Evolutionary conservation across 2,113 vertebrate species (phyloP), one percentile per base, ranked within the genome.

Genomic region (Baryphthengus martii): DNA sequence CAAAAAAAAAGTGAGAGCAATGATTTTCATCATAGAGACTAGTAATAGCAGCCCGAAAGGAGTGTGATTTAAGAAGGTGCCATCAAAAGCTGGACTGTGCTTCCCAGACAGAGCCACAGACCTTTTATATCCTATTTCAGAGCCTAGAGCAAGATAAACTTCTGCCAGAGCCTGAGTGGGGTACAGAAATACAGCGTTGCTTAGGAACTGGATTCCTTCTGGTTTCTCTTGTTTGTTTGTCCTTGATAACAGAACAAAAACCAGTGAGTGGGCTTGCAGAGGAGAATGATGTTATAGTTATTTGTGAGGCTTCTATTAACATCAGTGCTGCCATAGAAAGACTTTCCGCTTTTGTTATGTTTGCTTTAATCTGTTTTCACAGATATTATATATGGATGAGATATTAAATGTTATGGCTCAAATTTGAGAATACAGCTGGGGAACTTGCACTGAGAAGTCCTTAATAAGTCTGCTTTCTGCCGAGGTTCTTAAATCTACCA

Each of bases 171-270:
- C 75, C 82, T 50, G 80, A 85, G 73, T 7, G 21, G 47, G 78
- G 40, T 29, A 18, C 44, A 62, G 75, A 83, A 93, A 44, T 8
- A 33, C 39, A 76, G 63, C 0, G 45, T 94, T 95, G 88, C 88
- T 90, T 95, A 94, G 94, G 75, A 94, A 93, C 94, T 91, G 58
- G n/a, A 19, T 85, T 85, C 71, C 23, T 85, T 50, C 66, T 75
- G 33, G 2, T 85, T 91, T 68, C 62, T 77, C 12, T 58, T 39
- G 29, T 73, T 94, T 86, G 72, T 81, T 88, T 93, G 72, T 70
- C 58, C 78, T 90, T 88, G 82, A 49, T 23, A 73, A 59, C 73
- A 71, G 58, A 50, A 76, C 71, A 90, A 76, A 88, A 76, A 18
- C 6, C 4, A 0, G 15, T 58, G 40, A 86, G 67, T 79, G 75